Conservation (phyloP, 30 jellyfish, hydroid and myxozoan genomes). For the Hydractinia symbiolongicarpus region DNA sequence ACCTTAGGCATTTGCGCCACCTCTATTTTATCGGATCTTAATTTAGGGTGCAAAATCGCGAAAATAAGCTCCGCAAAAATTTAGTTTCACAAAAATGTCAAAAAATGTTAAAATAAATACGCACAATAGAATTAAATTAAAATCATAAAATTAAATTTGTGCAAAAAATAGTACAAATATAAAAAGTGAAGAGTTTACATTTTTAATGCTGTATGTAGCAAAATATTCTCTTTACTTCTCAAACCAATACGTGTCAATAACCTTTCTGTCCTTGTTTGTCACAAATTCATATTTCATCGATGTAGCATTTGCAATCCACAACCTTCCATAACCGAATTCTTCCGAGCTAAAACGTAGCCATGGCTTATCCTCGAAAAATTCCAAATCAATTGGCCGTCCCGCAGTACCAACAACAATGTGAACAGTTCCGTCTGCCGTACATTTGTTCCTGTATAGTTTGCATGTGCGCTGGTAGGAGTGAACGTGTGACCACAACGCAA, state of each 20-base stretch:
- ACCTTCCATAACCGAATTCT: slow-evolving; percentile 73
- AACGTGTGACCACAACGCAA: slow-evolving; percentile 78
- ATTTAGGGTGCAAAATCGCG: too few species aligned
- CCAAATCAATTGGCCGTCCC: slow-evolving; percentile 62
- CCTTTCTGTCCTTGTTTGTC: slow-evolving; percentile 42
- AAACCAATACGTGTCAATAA: slow-evolving; percentile 52
- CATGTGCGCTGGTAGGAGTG: slow-evolving; percentile 90
- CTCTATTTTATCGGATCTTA: too few species aligned
- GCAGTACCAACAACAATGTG: slow-evolving; percentile 82
- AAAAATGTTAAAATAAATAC: too few species aligned
- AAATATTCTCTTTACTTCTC: slow-evolving; percentile 36
- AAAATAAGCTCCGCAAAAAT: too few species aligned
- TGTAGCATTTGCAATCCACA: slow-evolving; percentile 46
- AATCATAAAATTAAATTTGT: too few species aligned
- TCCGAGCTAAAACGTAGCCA: slow-evolving; percentile 58
- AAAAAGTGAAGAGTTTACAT: too few species aligned
- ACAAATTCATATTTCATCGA: slow-evolving; percentile 55
- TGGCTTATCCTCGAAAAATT: slow-evolving; percentile 36
- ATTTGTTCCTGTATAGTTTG: slow-evolving; percentile 54
- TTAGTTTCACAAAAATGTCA: too few species aligned
- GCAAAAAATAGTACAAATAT: too few species aligned
- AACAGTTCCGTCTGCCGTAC: slow-evolving; percentile 56
- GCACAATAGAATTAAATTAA: too few species aligned
- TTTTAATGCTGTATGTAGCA: too few species aligned
- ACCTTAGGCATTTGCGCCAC: too few species aligned